Percentiles rank a stretch among this genome's conserved stretches.
phyloP scores from a whole-genome alignment of 2,888 invertebrate species.

The Drosophila rubida region DNA sequence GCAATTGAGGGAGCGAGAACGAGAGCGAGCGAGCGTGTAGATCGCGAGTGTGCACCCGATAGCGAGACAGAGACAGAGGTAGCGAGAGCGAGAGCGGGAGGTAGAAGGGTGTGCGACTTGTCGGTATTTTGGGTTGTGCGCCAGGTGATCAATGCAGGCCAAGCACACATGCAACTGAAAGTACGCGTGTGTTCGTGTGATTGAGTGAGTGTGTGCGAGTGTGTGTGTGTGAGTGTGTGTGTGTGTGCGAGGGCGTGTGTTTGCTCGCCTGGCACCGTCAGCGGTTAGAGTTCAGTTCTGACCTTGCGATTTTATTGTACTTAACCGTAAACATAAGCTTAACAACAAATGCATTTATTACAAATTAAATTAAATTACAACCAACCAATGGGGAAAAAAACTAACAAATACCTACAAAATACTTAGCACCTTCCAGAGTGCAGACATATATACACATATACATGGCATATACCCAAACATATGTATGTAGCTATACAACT shows the following conservation, averaged over 20 bases:
- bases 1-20: constrained; percentile 9
- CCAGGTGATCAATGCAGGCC: constrained; percentile 29
- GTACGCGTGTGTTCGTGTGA: not conserved
- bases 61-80: not conserved
- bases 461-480: constrained; percentile 35
- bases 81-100: not conserved
- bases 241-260: constrained; percentile 1
- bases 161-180: not conserved
- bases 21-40: not conserved
- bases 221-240: not conserved
- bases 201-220: not conserved
- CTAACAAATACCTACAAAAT: not conserved
- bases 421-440: constrained; percentile 44
- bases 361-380: constrained; percentile 46
- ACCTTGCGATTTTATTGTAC: constrained; percentile 69
- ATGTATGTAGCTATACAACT: constrained; percentile 57
- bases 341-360: constrained; percentile 76
- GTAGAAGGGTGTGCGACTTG: constrained; percentile 22
- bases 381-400: constrained; percentile 10
- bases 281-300: constrained; percentile 42
- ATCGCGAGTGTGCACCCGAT: constrained; percentile 5
- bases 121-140: constrained; percentile 51
- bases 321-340: constrained; percentile 72
- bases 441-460: constrained; percentile 29
- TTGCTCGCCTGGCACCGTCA: constrained; percentile 14